Evolutionary conservation across 2,888 invertebrate genomes (phyloP), one percentile per base, ranked within the genome.

Genomic region (Eilema sororculum): DNA sequence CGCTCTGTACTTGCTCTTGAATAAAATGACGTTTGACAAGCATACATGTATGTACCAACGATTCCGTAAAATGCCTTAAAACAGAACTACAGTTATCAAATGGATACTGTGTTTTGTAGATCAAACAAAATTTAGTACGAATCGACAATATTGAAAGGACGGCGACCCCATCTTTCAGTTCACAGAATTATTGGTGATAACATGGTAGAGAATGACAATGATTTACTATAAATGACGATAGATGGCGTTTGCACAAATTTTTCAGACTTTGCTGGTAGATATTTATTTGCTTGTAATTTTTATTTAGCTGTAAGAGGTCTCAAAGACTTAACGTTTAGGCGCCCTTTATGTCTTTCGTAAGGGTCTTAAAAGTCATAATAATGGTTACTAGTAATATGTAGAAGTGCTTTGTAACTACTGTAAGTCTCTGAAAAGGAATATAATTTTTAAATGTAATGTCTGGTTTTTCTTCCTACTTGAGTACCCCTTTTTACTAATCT

Each of bases 361-460:
- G 68, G 61, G 73, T 77, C 70, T 71, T 68, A 72, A 70, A 75
- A 73, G 81, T 71, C 68, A 66, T 72, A 61, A 70, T 74, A 76
- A 74, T 61, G 67, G 71, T 75, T 72, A 67, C 72, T 74, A 73
- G 74, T 71, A 67, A 73, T 67, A 56, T 58, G 37, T 64, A 62
- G 71, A 76, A 78, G 69, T 77, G 81, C 78, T 84, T 78, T 83
- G 72, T 74, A 79, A 76, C 81, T 87, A 85, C 79, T 59, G 13
- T 82, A 87, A 82, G 84, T 75, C 77, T 79, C 69, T 67, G 46
- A 65, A 73, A 77, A 83, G 84, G 79, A 82, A 75, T 79, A 56
- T 67, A n/a, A 69, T 71, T 77, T 63, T 30, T 28, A 58, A 68
- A 37, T 63, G 22, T 22, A 41, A 24, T 13, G 13, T 52, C 6